phyloP scores from a whole-genome alignment of 2,797 vertebrate species.

The Rhinoraja longicauda region DNA sequence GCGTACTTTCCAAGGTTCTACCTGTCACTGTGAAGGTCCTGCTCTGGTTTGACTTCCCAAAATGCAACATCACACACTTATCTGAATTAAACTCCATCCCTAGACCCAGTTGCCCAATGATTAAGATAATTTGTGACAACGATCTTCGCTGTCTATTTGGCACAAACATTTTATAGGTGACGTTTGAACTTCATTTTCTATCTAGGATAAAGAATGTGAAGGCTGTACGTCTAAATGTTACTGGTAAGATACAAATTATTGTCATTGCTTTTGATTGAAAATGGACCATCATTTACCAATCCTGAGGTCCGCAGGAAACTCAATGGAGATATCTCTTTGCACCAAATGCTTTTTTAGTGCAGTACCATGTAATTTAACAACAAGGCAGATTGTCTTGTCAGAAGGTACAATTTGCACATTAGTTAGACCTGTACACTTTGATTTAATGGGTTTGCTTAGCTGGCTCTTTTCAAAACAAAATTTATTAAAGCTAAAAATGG shows the following conservation, averaged over 20 bases:
- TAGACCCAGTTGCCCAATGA: neutral
- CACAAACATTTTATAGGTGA: neutral
- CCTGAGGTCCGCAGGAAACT: neutral
- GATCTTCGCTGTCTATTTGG: no score
- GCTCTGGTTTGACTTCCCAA: no score
- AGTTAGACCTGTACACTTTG: neutral
- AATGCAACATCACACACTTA: no score
- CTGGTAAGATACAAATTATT: conserved; percentile 59
- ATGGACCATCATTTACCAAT: neutral
- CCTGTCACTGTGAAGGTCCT: no score
- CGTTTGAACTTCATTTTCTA: conserved; percentile 37
- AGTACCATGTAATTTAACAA: neutral
- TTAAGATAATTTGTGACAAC: no score
- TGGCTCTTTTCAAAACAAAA: neutral
- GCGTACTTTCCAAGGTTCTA: no score
- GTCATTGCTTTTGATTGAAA: neutral
- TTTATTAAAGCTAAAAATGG: neutral
- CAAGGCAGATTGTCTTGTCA: neutral
- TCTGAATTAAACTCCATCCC: no score
- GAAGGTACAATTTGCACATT: neutral
- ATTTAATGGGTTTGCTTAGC: neutral
- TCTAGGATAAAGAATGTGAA: conserved; percentile 77
- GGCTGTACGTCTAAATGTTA: conserved; percentile 71
- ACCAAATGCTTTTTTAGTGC: neutral
- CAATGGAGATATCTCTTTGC: neutral